Conservation (phyloP, 1,140 invertebrate genomes). For the Trialeurodes vaporariorum region DNA sequence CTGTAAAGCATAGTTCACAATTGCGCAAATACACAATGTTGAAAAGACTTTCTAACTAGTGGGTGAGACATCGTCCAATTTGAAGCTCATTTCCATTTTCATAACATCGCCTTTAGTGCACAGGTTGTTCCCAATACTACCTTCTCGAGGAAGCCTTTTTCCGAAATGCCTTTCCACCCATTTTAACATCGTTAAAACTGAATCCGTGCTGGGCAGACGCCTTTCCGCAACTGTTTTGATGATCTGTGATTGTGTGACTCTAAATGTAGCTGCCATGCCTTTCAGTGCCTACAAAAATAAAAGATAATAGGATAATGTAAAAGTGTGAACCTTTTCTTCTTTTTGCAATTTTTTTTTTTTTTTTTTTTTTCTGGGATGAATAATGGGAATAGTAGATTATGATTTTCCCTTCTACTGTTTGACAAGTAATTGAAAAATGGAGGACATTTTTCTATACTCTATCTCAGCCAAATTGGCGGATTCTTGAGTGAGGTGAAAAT, state of each 20-base stretch:
- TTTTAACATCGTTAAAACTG: constrained; percentile 74
- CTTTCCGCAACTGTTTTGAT: constrained; percentile 76
- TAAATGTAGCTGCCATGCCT: constrained; percentile 83
- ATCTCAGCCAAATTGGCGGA: no score
- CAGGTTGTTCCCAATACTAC: constrained; percentile 16
- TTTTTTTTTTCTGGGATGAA: no score
- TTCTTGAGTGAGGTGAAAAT: no score
- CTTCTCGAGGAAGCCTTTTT: constrained; percentile 49
- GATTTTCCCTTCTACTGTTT: no score
- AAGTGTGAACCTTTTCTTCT: no score
- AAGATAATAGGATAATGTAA: no score
- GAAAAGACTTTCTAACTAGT: neutral
- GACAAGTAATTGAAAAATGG: no score
- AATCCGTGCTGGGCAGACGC: constrained; percentile 72
- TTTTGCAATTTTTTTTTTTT: no score
- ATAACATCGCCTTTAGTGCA: constrained; percentile 12
- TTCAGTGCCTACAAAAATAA: constrained; percentile 51
- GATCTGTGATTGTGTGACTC: constrained; percentile 69
- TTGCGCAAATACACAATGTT: neutral
- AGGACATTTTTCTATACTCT: neutral
- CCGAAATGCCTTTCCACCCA: constrained; percentile 77
- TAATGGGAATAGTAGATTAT: no score
- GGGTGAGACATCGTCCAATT: neutral
- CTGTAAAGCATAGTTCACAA: no score
- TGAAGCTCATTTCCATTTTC: constrained; percentile 18